A percentile compares a stretch with the other conserved stretches of the same genome.
Conservation (phyloP, 2,113 vertebrate genomes). For the Lucifuga dentata region DNA sequence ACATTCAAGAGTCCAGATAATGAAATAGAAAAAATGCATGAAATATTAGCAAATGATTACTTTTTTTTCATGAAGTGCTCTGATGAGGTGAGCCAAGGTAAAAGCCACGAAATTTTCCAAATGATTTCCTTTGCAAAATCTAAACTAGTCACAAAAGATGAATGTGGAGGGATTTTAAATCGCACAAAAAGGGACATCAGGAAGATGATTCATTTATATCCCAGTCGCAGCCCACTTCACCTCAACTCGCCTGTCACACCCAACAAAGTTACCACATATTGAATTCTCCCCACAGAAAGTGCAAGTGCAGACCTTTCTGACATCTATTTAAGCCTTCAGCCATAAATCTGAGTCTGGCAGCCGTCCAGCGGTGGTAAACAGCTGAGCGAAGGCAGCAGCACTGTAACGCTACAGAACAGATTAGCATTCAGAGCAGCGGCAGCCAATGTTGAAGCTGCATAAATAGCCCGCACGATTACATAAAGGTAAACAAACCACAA, state of each 20-base stretch:
- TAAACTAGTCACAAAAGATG: constrained; percentile 15
- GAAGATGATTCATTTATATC: constrained; percentile 45
- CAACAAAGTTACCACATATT: constrained; percentile 49
- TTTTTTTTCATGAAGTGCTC: no score
- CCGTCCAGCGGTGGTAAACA: constrained; percentile 60
- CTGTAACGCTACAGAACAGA: constrained; percentile 36
- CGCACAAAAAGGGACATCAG: constrained; percentile 30
- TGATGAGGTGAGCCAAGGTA: background rate
- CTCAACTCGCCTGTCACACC: constrained; percentile 34
- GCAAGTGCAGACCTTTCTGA: constrained; percentile 58
- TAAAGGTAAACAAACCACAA: constrained; percentile 61
- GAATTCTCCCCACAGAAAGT: constrained; percentile 57
- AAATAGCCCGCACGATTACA: constrained; percentile 56
- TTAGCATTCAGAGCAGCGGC: constrained; percentile 61
- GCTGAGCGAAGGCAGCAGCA: constrained; percentile 37
- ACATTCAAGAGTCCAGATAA: background rate
- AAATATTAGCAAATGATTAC: constrained; percentile 6
- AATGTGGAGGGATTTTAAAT: background rate
- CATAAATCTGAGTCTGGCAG: constrained; percentile 60
- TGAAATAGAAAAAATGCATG: constrained; percentile 11
- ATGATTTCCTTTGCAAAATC: constrained; percentile 14
- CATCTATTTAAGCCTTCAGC: constrained; percentile 63
- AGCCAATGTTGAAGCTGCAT: constrained; percentile 56
- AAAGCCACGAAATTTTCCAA: background rate
- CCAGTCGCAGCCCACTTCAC: constrained; percentile 4